Percentiles rank a stretch among this genome's conserved stretches.
These are phyloP conservation scores for Dendronephthya gigantea DNA, from an alignment of 64 coral and sea anemone species.

Conservation along the genomic window DNA sequence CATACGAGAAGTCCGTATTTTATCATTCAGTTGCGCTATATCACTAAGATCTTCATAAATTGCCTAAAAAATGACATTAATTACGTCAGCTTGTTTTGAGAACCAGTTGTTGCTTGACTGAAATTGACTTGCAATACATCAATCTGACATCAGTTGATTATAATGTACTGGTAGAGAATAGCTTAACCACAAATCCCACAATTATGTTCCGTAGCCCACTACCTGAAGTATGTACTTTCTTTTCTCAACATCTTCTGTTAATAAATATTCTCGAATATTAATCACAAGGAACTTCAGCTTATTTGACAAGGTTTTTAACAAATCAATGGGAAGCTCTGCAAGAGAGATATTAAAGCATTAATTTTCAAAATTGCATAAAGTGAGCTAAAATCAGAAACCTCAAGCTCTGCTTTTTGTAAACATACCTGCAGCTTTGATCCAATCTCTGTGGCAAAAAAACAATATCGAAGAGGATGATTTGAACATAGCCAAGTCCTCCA, in stretches of 20 bases:
- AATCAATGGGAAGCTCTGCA: conserved; percentile 55
- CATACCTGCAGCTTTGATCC: conserved; percentile 71
- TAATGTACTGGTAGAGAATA: too few relatives aligned
- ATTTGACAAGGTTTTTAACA: conserved; percentile 65
- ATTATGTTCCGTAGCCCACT: neutral
- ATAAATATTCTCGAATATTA: conserved; percentile 93
- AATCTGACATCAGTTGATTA: too few relatives aligned
- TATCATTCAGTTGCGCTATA: conserved; percentile 2
- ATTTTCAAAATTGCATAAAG: neutral
- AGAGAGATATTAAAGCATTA: neutral
- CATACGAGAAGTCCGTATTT: neutral
- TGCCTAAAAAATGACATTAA: conserved; percentile 40
- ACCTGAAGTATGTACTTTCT: conserved; percentile 94
- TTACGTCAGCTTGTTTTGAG: neutral
- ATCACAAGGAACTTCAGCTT: conserved; percentile 86
- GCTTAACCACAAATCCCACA: too few relatives aligned
- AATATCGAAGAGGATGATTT: conserved; percentile 74
- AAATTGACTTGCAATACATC: too few relatives aligned
- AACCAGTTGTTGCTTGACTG: too few relatives aligned
- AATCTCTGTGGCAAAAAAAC: conserved; percentile 94
- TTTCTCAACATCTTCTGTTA: conserved; percentile 65
- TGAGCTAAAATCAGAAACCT: too few relatives aligned
- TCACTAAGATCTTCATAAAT: conserved; percentile 41
- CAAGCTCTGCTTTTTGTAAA: too few relatives aligned
- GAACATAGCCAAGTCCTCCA: conserved; percentile 91